Base-by-base conservation (phyloP, 2,888 invertebrate genomes). In the Tetanocera ferruginea region DNA sequence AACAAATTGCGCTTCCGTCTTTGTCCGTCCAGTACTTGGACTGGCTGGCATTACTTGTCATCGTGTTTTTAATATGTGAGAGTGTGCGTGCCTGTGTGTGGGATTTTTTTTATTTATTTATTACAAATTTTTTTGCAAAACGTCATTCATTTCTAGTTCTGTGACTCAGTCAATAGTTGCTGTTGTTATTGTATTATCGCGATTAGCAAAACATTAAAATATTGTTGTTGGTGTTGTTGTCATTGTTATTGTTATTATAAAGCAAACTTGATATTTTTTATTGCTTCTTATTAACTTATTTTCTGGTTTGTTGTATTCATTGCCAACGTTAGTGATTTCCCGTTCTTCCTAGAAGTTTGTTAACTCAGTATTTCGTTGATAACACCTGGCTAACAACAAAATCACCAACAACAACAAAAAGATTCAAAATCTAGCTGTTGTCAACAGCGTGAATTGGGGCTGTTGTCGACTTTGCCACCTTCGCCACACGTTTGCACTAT, bases 1-100 rank as follows among this genome's bases (percentile, higher is more conserved):
- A 19, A 74, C 74, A 74, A 74, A 49, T 74, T 74, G 19, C 51
- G 62, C 64, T 74, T 74, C 74, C 74, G 74, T 62, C 51, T 64
- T n/a, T 51, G 51, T 43, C 37, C 19, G 28, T 28, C 57, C 25
- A 60, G 11, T 9, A 60, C 57, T 11, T 25, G 9, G 31, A 64
- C 25, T 71, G 19, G 34, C 17, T 37, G 71, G 55, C 57, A 37
- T 57, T 72, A 37, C 25, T 72, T 19, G 31, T 57, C 57, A 57
- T 72, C 23, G 4, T 57, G 23, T 49, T 25, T n/a, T 14, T 5
- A 3, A 60, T 11, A 3, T 31, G 28, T 60, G 23, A 11, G 11
- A n/a, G 34, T 23, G 3, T 25, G 9, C 6, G 19, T 66, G 11
- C n/a, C n/a, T 28, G 19, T 66, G 19, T 66, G 14, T 2, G 31